These are phyloP conservation scores for Micromesistius poutassou DNA, from an alignment of 2,797 vertebrate species.

Conservation along the genomic window DNA sequence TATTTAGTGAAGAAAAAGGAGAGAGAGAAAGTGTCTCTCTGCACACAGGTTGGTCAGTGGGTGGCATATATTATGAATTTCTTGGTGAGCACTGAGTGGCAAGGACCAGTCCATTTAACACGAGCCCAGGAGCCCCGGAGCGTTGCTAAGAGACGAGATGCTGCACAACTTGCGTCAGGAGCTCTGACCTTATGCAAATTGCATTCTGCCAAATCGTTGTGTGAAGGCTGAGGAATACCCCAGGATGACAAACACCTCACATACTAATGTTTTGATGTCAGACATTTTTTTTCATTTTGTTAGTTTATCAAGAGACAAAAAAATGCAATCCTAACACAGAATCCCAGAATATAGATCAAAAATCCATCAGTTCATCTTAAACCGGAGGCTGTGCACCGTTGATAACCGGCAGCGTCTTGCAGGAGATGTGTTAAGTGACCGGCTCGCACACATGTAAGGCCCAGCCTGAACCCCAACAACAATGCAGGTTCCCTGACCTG, in stretches of 20 bases:
- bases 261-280: conserved; percentile 81
- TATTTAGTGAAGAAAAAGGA: neutral
- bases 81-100: conserved; percentile 93
- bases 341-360: neutral
- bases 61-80: conserved; percentile 94
- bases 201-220: conserved; percentile 83
- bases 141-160: conserved; percentile 99
- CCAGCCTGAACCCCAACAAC: conserved; percentile 2
- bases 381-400: neutral
- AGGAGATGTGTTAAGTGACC: neutral
- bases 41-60: conserved; percentile 88
- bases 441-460: neutral
- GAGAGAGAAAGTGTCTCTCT: conserved; percentile 40
- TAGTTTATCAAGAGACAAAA: neutral
- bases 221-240: conserved; percentile 82
- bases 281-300: conserved; percentile 64
- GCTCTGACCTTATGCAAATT: conserved; percentile 99
- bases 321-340: neutral
- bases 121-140: conserved; percentile 84
- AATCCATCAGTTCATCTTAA: neutral
- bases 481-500: conserved; percentile 56
- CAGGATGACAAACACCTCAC: conserved; percentile 89
- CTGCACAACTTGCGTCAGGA: conserved; percentile 94
- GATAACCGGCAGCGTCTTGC: neutral
- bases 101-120: conserved; percentile 91